Evolutionary conservation across 30 jellyfish, hydroid and myxozoan species (phyloP).

Genomic region (Hydractinia echinata): DNA sequence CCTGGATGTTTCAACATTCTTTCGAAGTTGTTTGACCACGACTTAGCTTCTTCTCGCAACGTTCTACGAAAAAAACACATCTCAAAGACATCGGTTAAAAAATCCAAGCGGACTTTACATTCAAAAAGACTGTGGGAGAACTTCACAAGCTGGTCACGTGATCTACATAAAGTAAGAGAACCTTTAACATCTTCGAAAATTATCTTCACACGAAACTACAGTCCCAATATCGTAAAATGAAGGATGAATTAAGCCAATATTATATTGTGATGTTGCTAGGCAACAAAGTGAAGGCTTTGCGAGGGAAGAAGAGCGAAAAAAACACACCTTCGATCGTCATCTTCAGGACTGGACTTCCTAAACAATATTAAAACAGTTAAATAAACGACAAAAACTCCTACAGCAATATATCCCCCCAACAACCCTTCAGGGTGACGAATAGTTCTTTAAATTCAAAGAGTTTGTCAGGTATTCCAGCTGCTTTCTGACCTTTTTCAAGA

Average conservation of each 20-base stretch:
- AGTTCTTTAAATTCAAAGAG: no score
- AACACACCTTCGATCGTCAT: constrained; percentile 1
- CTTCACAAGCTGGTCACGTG: no score
- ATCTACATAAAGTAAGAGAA: not conserved
- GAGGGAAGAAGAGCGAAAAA: not conserved
- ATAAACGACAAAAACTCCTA: not conserved
- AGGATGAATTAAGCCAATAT: not conserved
- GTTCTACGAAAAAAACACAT: constrained; percentile 32
- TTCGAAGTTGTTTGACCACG: constrained; percentile 79
- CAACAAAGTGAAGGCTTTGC: not conserved
- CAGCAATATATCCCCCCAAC: no score
- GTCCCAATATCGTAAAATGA: not conserved
- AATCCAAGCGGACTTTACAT: no score
- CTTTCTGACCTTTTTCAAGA: no score
- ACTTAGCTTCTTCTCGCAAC: constrained; percentile 66
- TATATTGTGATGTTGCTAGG: not conserved
- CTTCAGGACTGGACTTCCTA: not conserved
- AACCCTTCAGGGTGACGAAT: no score
- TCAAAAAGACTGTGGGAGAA: no score
- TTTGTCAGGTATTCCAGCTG: no score
- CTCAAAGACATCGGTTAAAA: no score
- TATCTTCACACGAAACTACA: not conserved
- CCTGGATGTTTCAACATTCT: constrained; percentile 60
- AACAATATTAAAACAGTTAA: not conserved
- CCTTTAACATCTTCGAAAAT: not conserved